Conservation (phyloP, 1,140 invertebrate genomes). For the Subanguina moxae region DNA sequence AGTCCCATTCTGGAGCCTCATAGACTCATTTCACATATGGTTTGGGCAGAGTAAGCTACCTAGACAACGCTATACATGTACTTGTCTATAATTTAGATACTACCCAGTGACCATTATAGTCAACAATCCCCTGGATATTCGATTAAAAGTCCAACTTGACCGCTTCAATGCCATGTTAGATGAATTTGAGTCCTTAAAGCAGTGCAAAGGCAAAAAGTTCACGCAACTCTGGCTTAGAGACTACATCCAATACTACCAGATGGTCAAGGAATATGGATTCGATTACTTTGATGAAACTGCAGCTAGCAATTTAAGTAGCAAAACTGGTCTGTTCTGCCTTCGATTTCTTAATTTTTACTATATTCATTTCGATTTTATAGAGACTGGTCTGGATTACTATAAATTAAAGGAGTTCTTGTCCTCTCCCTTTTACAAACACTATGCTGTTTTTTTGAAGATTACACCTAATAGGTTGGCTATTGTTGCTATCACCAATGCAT, state of each 20-base stretch:
- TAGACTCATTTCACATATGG: conserved; percentile 24
- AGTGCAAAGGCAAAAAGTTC: conserved; percentile 47
- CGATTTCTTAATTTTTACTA: no score
- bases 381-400: conserved; percentile 32
- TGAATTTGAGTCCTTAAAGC: conserved; percentile 49
- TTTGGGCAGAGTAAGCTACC: conserved; percentile 45
- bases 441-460: conserved; percentile 26
- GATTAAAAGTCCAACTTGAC: conserved; percentile 26
- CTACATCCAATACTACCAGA: conserved; percentile 40
- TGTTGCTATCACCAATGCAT: neutral
- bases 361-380: no score
- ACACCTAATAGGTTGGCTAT: neutral
- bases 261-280: conserved; percentile 34
- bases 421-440: conserved; percentile 43
- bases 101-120: conserved; percentile 55
- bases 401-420: conserved; percentile 36
- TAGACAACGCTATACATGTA: no score
- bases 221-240: conserved; percentile 51
- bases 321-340: no score
- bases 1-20: conserved; percentile 10
- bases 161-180: conserved; percentile 47
- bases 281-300: conserved; percentile 40
- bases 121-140: conserved; percentile 47
- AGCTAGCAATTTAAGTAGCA: conserved; percentile 4
- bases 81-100: conserved; percentile 22